A percentile compares a stretch with the other conserved stretches of the same genome.
Conservation (phyloP, 2,113 vertebrate genomes). For the Lontra canadensis region DNA sequence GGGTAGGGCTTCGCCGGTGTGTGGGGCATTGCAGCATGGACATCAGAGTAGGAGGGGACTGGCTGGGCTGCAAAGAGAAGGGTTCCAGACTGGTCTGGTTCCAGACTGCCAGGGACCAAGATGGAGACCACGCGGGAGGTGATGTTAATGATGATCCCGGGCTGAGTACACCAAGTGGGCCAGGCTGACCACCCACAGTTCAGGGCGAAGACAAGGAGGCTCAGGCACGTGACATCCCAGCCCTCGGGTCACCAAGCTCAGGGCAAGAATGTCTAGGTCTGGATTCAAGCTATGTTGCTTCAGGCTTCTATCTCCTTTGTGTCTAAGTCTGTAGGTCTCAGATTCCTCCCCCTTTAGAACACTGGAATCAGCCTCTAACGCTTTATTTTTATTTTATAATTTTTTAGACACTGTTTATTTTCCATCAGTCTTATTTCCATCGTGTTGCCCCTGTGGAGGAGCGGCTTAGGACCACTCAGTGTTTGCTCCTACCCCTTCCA, state of each 20-base stretch:
- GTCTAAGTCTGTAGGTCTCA: not conserved
- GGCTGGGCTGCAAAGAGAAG: not conserved
- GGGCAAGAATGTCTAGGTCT: not conserved
- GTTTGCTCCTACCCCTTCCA: not conserved
- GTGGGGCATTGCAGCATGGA: not conserved
- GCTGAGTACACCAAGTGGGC: not conserved
- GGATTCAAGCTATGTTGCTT: not conserved
- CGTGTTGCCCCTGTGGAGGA: not conserved
- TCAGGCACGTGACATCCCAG: not conserved
- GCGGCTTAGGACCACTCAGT: not conserved
- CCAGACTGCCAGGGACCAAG: not conserved
- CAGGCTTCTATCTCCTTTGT: not conserved
- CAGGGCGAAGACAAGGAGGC: not conserved
- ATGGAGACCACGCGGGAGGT: too few relatives aligned
- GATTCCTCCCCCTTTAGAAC: not conserved
- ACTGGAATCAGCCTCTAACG: not conserved
- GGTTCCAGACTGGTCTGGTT: not conserved
- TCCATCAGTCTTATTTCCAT: not conserved
- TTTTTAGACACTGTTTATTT: too few relatives aligned
- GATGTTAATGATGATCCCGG: not conserved
- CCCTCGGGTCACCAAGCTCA: not conserved
- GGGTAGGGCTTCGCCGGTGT: accelerated
- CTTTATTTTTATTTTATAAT: too few relatives aligned
- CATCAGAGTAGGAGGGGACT: not conserved
- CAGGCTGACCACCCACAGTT: not conserved